These are phyloP conservation scores for Drosophila anceps DNA, from an alignment of 2,888 invertebrate species.

Conservation along the genomic window DNA sequence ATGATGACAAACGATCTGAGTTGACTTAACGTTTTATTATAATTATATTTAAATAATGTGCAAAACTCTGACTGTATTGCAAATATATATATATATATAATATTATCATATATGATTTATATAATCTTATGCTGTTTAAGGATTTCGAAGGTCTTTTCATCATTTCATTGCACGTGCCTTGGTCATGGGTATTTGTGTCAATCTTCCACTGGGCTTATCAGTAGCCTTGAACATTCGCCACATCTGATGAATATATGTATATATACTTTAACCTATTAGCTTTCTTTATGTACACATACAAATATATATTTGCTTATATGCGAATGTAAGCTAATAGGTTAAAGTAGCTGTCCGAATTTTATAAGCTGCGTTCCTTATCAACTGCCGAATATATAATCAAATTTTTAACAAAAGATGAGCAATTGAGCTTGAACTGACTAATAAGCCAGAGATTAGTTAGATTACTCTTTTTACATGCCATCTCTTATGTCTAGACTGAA, in stretches of 20 bases:
- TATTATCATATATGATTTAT: background rate
- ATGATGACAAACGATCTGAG: background rate
- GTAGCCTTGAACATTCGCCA: constrained; percentile 15
- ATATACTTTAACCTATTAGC: background rate
- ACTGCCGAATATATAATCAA: background rate
- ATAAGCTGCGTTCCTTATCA: background rate
- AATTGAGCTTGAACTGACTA: background rate
- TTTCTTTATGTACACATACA: background rate
- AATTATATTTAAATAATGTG: background rate
- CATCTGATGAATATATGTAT: background rate
- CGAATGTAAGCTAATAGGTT: constrained; percentile 1
- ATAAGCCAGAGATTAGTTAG: background rate
- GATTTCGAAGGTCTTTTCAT: background rate
- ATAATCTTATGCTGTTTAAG: background rate
- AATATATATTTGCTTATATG: background rate
- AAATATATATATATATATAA: background rate
- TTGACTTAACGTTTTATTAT: background rate
- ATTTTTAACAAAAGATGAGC: background rate
- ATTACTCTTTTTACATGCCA: background rate
- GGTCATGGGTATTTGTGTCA: constrained; percentile 15
- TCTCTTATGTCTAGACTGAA: background rate
- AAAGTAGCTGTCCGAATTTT: background rate
- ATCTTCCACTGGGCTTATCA: constrained; percentile 40
- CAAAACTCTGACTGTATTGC: background rate
- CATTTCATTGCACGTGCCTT: background rate